phyloP scores from a whole-genome alignment of 2,113 vertebrate species.

The Parus major region DNA sequence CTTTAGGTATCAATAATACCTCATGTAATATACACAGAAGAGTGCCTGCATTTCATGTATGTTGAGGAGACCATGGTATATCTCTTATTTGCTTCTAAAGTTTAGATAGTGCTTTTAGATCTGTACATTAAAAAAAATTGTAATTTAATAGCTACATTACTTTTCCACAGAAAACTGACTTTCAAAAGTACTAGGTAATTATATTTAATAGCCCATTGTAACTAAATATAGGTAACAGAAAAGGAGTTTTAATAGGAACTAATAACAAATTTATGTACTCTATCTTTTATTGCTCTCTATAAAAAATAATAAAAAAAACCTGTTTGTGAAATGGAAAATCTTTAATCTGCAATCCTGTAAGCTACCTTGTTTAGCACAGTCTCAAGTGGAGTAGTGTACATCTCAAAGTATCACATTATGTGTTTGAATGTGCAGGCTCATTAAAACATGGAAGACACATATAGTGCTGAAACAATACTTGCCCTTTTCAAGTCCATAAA shows the following conservation, averaged over 20 bases:
- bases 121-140: neutral
- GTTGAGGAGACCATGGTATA: neutral
- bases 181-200: neutral
- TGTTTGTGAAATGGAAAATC: neutral
- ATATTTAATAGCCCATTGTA: neutral
- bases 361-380: neutral
- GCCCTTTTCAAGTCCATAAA: neutral
- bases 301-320: neutral
- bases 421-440: neutral
- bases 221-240: neutral
- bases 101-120: neutral
- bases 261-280: neutral
- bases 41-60: neutral
- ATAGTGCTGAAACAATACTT: neutral
- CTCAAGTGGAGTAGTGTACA: neutral
- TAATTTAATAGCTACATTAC: neutral
- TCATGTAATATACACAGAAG: neutral
- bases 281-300: neutral
- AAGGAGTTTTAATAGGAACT: rapidly evolving
- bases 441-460: neutral
- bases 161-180: neutral
- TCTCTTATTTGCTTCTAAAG: neutral
- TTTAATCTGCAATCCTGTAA: neutral
- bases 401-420: neutral
- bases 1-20: neutral